These are phyloP conservation scores for Bagarius yarrelli DNA, from an alignment of 2,113 vertebrate genomes.

Conservation along the genomic window DNA sequence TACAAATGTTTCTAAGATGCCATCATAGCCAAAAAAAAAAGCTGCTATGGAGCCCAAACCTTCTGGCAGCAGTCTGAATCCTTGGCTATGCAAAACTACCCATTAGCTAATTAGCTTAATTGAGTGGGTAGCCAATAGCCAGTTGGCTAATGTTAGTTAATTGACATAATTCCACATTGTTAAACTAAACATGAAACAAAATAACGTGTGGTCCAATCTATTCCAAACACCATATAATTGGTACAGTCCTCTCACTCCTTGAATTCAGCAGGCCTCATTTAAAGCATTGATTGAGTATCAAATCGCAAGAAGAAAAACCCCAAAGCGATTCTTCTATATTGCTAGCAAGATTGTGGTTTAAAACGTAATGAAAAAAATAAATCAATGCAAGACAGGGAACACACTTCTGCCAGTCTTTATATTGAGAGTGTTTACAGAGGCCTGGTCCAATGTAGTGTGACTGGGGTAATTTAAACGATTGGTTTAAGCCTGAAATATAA, in stretches of 20 bases:
- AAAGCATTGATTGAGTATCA: not conserved
- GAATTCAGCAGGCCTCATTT: not conserved
- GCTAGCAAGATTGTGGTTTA: not conserved
- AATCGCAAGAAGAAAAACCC: too few species aligned
- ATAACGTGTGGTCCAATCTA: too few species aligned
- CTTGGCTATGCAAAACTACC: too few species aligned
- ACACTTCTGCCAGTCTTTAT: not conserved
- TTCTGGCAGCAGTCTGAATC: too few species aligned
- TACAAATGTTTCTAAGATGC: too few species aligned
- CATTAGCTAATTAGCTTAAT: not conserved
- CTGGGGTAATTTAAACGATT: not conserved
- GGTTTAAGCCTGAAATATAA: not conserved
- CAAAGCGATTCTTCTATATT: not conserved
- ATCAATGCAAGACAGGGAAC: slow-evolving; percentile 17
- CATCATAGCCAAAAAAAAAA: too few species aligned
- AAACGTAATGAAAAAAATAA: slow-evolving; percentile 13
- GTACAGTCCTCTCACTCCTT: not conserved
- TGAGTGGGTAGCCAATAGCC: not conserved
- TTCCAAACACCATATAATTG: not conserved
- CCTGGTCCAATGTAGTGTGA: not conserved
- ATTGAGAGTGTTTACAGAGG: not conserved
- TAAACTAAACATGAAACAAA: slow-evolving; percentile 1
- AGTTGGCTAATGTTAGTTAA: not conserved
- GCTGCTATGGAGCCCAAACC: too few species aligned
- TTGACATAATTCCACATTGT: not conserved